phyloP scores from a whole-genome alignment of 2,888 invertebrate species.

The Meiosimyza decipiens region DNA sequence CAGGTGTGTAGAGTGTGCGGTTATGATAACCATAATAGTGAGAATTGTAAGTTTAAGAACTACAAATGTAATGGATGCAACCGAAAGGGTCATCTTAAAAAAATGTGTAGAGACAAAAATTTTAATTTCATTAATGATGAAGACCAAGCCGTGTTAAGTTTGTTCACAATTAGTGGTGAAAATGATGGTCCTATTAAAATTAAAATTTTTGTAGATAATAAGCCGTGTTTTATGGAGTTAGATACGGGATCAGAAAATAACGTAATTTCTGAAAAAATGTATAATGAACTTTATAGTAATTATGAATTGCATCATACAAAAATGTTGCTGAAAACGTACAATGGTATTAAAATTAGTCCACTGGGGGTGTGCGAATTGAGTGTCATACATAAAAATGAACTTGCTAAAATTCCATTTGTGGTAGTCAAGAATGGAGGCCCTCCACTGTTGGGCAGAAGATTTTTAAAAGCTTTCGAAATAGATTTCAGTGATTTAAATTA shows the following conservation, averaged over 20 bases:
- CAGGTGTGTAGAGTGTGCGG: too few relatives aligned
- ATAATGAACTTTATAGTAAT: constrained; percentile 13
- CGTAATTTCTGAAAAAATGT: neutral
- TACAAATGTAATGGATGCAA: too few relatives aligned
- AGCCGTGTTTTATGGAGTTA: constrained; percentile 12
- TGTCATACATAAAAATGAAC: neutral
- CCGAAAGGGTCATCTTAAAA: too few relatives aligned
- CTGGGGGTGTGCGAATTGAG: neutral
- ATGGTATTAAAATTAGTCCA: neutral
- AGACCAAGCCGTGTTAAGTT: constrained; percentile 19
- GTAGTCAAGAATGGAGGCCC: neutral
- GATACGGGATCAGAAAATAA: constrained; percentile 35
- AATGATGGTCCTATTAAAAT: constrained; percentile 31
- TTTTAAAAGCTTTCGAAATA: too few relatives aligned
- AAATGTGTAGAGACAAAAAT: constrained; percentile 20
- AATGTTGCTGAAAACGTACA: constrained; percentile 24
- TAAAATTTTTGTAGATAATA: constrained; percentile 20
- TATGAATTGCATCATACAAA: neutral
- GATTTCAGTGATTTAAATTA: too few relatives aligned
- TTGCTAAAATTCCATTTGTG: neutral
- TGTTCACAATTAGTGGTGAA: constrained; percentile 21
- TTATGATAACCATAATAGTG: too few relatives aligned
- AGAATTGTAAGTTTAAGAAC: too few relatives aligned
- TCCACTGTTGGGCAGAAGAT: neutral
- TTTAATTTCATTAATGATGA: constrained; percentile 13